Base-by-base conservation (phyloP, 2,797 vertebrate species). In the Myotis myotis region DNA sequence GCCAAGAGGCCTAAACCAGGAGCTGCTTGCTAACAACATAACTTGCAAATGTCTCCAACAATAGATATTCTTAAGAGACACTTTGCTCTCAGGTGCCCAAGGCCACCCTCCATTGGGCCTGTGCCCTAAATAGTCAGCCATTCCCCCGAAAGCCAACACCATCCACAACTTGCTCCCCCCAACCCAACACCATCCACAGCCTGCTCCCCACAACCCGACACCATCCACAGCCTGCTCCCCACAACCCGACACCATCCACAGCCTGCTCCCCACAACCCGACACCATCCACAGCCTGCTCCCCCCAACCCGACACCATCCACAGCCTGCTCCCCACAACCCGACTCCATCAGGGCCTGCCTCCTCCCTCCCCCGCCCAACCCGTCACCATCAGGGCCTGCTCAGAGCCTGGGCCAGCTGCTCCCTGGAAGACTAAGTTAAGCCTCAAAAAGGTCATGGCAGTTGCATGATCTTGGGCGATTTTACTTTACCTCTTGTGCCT, bases 121-220 rank as follows among this genome's bases (percentile, higher is more conserved):
- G 20, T 13, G 38, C 20, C 3, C 12, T 3, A 17, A 38, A 6
- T 30, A 1, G 0, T 25, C 12, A 30, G 41, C 53, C 30, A 3
- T 1, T 7, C 19, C 57, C 60, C n/a, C 36, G 9, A 3, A 38
- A 3, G 22, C 51, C 3, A 23, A 30, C 5, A 2, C 13, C 84
- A 53, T 3, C 76, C 13, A 2, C 12, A 19, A 30, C 30, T 30
- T 66, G 20, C 8, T 19, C 57, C 60, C 36, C 66, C 6, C 4
- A 30, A 1, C 36, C 62, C 4, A 23, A 30, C 4, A 1, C 16
- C 83, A 62, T 1, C 13, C 13, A 1, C 8, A 3, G 62, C 30
- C 62, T n/a, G 3, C 12, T 20, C 41, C 60, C 57, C 44, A 6
- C 5, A 33, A 3, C 33, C 60, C 4, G 44, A 33, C 4, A 2